phyloP scores from a whole-genome alignment of 2,113 vertebrate genomes.

The Procavia capensis region DNA sequence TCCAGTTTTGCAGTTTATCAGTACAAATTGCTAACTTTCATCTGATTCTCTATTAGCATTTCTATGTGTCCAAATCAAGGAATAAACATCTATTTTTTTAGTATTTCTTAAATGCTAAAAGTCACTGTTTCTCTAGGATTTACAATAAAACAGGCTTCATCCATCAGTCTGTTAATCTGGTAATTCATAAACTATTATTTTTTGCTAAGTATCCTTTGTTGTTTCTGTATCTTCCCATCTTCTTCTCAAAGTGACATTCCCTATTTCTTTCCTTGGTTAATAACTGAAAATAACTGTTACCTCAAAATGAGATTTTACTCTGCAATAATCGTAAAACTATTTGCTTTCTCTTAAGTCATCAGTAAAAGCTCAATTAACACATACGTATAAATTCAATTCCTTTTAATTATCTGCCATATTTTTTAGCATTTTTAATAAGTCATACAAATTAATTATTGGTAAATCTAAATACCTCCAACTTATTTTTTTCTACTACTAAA shows the following conservation, averaged over 20 bases:
- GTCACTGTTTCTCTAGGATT: background rate
- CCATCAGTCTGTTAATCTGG: background rate
- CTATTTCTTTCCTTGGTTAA: background rate
- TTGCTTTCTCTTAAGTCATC: background rate
- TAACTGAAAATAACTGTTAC: background rate
- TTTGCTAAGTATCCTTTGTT: background rate
- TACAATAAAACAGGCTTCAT: background rate
- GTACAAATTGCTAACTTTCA: background rate
- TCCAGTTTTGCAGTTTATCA: background rate
- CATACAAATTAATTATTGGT: background rate
- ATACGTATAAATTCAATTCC: background rate
- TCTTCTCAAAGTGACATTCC: background rate
- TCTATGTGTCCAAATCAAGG: background rate
- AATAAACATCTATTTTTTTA: background rate
- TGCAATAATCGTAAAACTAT: background rate
- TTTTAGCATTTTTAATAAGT: background rate
- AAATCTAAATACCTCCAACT: slow-evolving; percentile 14
- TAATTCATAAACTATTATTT: background rate
- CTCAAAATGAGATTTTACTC: slow-evolving; percentile 3
- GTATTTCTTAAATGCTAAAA: background rate
- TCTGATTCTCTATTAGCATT: background rate
- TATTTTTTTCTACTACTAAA: slow-evolving; percentile 36
- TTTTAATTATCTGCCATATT: background rate
- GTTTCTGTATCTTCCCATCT: background rate
- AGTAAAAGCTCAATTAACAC: background rate